These are phyloP conservation scores for Drosophila jambulina DNA, from an alignment of 1,140 invertebrate species.

Conservation along the genomic window DNA sequence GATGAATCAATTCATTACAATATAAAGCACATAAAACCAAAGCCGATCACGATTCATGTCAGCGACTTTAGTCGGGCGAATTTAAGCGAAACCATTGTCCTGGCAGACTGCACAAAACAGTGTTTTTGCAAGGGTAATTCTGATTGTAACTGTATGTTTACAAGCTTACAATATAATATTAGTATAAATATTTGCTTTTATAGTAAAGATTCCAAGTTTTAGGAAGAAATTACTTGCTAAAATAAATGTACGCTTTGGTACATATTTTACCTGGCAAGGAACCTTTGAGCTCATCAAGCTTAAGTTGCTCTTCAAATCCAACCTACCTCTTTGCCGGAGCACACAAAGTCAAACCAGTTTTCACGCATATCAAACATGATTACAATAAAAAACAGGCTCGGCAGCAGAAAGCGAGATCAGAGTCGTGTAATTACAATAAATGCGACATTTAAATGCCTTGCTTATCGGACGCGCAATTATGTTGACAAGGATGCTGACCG, in stretches of 20 bases:
- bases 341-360: slow-evolving; percentile 31
- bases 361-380: slow-evolving; percentile 59
- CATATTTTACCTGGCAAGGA: neutral
- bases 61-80: slow-evolving; percentile 54
- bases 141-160: neutral
- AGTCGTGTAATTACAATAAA: slow-evolving; percentile 78
- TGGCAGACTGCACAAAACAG: neutral
- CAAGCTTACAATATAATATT: too few species aligned
- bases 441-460: slow-evolving; percentile 81
- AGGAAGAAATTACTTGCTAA: neutral
- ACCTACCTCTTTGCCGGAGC: neutral
- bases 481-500: slow-evolving; percentile 63
- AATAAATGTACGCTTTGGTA: too few species aligned
- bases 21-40: slow-evolving; percentile 48
- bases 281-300: too few species aligned
- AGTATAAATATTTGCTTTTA: neutral
- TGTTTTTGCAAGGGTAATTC: neutral
- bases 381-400: slow-evolving; percentile 46
- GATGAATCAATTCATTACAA: slow-evolving; percentile 47
- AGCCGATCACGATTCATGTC: slow-evolving; percentile 43
- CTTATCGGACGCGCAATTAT: slow-evolving; percentile 78
- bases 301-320: neutral
- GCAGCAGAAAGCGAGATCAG: slow-evolving; percentile 16
- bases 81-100: slow-evolving; percentile 44
- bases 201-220: neutral